Evolutionary conservation across 1,140 invertebrate genomes (phyloP).

Genomic region (Spodoptera litura): DNA sequence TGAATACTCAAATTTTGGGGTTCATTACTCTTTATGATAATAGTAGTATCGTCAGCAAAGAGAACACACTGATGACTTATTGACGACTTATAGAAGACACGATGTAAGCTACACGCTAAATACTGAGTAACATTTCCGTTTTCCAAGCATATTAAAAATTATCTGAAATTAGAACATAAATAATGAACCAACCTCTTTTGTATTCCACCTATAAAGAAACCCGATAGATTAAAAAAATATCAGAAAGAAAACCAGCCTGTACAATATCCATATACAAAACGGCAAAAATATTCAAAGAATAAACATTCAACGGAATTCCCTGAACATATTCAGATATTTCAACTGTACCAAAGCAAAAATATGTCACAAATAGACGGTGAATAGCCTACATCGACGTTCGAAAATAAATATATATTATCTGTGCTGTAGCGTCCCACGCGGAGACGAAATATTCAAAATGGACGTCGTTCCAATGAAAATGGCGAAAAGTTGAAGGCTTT

Average conservation of each 20-base stretch:
- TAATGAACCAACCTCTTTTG: too few relatives aligned
- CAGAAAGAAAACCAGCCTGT: background rate
- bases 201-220: too few relatives aligned
- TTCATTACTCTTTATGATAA: too few relatives aligned
- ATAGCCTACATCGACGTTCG: constrained; percentile 13
- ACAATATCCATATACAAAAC: background rate
- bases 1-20: too few relatives aligned
- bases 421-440: background rate
- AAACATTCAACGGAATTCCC: background rate
- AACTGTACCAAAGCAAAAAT: constrained; percentile 2
- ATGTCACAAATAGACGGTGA: constrained; percentile 20
- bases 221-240: background rate
- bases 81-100: too few relatives aligned
- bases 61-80: too few relatives aligned
- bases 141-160: too few relatives aligned
- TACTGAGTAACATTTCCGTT: too few relatives aligned
- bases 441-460: constrained; percentile 13
- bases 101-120: too few relatives aligned
- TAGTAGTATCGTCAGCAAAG: too few relatives aligned
- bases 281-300: background rate
- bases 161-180: too few relatives aligned
- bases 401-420: constrained; percentile 27
- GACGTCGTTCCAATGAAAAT: constrained; percentile 7
- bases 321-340: constrained; percentile 21
- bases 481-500: background rate